Evolutionary conservation across 2,113 vertebrate species (phyloP).

Genomic region (Rhinolophus ferrumequinum): DNA sequence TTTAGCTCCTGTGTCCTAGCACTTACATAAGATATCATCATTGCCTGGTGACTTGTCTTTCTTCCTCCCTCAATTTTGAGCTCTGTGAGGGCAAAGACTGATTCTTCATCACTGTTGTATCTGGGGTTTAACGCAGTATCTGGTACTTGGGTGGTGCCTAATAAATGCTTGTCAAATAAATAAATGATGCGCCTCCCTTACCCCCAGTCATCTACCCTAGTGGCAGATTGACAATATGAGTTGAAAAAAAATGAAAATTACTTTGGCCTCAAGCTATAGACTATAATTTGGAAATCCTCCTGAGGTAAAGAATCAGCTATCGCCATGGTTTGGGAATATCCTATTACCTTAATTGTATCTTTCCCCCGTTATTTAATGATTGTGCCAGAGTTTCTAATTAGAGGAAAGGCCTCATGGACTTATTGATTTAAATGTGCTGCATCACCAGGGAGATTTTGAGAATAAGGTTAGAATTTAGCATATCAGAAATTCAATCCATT

Average conservation of each 20-base stretch:
- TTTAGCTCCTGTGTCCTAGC: not conserved
- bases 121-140: not conserved
- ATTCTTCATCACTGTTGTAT: not conserved
- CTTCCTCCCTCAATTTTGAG: not conserved
- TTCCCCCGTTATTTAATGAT: slow-evolving; percentile 24
- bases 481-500: slow-evolving; percentile 74
- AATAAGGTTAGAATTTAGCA: slow-evolving; percentile 65
- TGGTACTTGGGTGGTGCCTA: not conserved
- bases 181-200: not conserved
- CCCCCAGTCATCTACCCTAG: not conserved
- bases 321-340: slow-evolving; percentile 57
- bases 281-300: slow-evolving; percentile 55
- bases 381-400: slow-evolving; percentile 74
- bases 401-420: slow-evolving; percentile 55
- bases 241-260: slow-evolving; percentile 53
- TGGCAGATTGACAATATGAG: not conserved
- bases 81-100: not conserved
- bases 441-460: slow-evolving; percentile 64
- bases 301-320: slow-evolving; percentile 56
- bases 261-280: slow-evolving; percentile 44
- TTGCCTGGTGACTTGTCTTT: not conserved
- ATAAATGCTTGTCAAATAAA: not conserved
- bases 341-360: slow-evolving; percentile 46
- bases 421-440: slow-evolving; percentile 67
- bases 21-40: not conserved